Base-by-base conservation (phyloP, 2,113 vertebrate genomes). In the Falco punctatus region DNA sequence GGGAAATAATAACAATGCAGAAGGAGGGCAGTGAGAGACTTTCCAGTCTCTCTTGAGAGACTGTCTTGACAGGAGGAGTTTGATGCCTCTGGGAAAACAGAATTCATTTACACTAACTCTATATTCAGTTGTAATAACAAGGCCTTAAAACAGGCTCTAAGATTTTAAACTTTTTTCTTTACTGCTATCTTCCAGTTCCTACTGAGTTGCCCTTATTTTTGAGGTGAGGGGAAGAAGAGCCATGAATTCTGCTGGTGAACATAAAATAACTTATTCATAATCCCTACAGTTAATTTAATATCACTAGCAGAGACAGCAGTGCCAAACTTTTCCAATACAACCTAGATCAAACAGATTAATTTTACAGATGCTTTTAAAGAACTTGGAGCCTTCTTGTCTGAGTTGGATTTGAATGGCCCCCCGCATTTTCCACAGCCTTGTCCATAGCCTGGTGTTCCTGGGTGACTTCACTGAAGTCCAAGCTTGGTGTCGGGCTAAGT, bases 81-180 rank as follows among this genome's bases (percentile, higher is more conserved):
- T 93, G 93, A 93, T 94, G 86, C 83, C 74, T 95, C 90, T 91
- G 55, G 86, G 92, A 96, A 95, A 96, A 89, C 27, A 81, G 92
- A 96, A 94, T 93, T 94, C 16, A 93, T 94, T 97, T 94, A 65
- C 59, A 51, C 18, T 64, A 89, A 79, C 59, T 88, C 80, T 81
- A 28, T 83, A 88, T 65, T 87, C 79, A 92, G 17, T 55, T 69
- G 77, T n/a, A 91, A 94, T 70, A 77, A 93, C 70, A 91, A 55
- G 78, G 38, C 46, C 67, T 89, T 88, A 87, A 91, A 91, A 86
- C 16, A 57, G 57, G 30, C 64, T 94, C 74, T 74, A 66, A 95
- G 54, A 58, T 58, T 51, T 54, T 62, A 15, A 46, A 38, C 21
- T 80, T 62, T 54, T 86, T 92, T 79, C 42, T 89, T 71, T 82